A percentile compares a stretch with the other conserved stretches of the same genome.
phyloP scores from a whole-genome alignment of 2,113 vertebrate genomes.

The Cacatua alba region DNA sequence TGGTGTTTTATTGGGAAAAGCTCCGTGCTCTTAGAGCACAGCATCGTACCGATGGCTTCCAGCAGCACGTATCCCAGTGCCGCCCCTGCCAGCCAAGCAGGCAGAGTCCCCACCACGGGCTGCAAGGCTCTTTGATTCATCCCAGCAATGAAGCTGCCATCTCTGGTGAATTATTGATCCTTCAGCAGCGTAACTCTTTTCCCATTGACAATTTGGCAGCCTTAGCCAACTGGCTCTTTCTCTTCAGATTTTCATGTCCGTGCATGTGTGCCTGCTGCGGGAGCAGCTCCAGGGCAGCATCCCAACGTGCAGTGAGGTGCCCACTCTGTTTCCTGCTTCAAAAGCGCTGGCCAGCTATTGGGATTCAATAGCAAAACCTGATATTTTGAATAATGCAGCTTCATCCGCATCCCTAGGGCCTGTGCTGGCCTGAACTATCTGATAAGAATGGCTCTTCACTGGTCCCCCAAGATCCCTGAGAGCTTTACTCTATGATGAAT shows the following conservation, averaged over 20 bases:
- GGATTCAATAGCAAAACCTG: background rate
- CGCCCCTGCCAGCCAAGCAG: background rate
- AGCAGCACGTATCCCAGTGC: fast-evolving
- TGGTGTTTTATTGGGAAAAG: background rate
- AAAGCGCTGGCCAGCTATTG: background rate
- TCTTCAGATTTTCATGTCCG: background rate
- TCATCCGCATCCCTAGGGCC: background rate
- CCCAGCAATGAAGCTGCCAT: conserved; percentile 28
- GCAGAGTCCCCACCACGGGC: background rate
- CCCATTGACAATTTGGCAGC: conserved; percentile 30
- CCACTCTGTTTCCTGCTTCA: background rate
- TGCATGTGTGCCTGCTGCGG: background rate
- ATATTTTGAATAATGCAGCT: background rate
- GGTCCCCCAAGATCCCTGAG: background rate
- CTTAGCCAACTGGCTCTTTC: background rate
- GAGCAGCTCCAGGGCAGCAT: background rate
- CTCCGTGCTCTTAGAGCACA: background rate
- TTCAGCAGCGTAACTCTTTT: background rate
- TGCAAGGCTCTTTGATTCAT: background rate
- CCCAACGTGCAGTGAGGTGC: background rate
- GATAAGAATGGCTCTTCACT: fast-evolving
- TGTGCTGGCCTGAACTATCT: background rate
- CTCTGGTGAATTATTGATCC: conserved; percentile 3
- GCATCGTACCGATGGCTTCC: fast-evolving
- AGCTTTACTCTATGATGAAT: background rate